Percentiles rank a stretch among this genome's conserved stretches.
Evolutionary conservation across 2,113 vertebrate species (phyloP).

Genomic region (Megalops atlanticus): DNA sequence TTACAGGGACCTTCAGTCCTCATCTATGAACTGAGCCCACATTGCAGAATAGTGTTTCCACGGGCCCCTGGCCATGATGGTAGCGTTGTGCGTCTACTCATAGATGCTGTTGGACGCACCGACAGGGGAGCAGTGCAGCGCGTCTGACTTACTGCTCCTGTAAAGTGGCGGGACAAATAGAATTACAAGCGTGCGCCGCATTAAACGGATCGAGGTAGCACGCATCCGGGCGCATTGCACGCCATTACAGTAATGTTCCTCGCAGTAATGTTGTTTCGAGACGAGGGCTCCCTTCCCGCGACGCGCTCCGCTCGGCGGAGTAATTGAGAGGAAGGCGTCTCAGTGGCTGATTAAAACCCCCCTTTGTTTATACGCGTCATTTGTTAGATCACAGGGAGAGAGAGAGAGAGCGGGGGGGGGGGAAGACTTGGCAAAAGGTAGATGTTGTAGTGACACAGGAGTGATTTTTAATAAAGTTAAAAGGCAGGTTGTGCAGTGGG

Average conservation of each 20-base stretch:
- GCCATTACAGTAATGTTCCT: background rate
- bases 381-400: conserved; percentile 48
- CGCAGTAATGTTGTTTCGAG: background rate
- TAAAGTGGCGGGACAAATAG: conserved; percentile 45
- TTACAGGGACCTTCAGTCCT: no score
- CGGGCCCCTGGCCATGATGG: no score
- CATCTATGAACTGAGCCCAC: no score
- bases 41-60: no score
- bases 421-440: conserved; percentile 59
- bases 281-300: background rate
- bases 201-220: background rate
- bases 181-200: conserved; percentile 25
- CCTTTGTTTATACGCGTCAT: conserved; percentile 51
- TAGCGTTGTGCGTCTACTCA: no score
- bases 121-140: conserved; percentile 48
- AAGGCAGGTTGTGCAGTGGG: conserved; percentile 41
- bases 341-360: conserved; percentile 21
- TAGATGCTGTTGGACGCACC: no score
- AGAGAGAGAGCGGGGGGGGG: conserved; percentile 31
- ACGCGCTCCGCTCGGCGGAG: background rate
- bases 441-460: conserved; percentile 54
- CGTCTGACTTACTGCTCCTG: conserved; percentile 39
- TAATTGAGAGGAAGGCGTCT: background rate
- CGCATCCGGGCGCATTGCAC: background rate
- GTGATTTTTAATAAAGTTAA: conserved; percentile 68